Conservation (phyloP, 2,888 invertebrate species). For the Acanthosepion lycidas region DNA sequence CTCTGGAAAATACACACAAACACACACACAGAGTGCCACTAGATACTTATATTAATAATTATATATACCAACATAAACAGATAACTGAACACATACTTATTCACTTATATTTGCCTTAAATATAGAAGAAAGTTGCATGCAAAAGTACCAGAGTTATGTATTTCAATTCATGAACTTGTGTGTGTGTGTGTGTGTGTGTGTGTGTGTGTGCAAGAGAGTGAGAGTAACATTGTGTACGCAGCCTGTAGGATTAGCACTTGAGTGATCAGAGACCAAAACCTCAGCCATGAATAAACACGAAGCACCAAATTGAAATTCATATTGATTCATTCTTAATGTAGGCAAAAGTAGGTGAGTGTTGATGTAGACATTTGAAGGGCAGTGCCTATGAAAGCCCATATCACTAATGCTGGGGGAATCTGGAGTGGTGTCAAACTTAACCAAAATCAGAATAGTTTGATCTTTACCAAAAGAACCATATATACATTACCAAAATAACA, state of each 20-base stretch:
- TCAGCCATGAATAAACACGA: conserved; percentile 12
- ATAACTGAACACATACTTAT: background rate
- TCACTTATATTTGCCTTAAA: background rate
- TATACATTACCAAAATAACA: background rate
- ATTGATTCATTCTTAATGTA: background rate
- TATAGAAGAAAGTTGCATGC: background rate
- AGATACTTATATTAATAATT: background rate
- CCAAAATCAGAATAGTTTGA: background rate
- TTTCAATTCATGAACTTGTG: background rate
- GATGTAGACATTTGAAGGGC: background rate
- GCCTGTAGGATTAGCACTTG: conserved; percentile 6
- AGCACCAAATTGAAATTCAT: background rate
- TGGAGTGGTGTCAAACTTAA: background rate
- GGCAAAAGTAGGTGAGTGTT: conserved; percentile 17
- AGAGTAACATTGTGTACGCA: too few species aligned
- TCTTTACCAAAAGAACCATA: background rate
- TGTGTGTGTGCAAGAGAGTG: background rate
- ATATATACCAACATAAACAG: background rate
- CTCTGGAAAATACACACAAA: background rate
- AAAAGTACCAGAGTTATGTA: background rate
- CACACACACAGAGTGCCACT: background rate
- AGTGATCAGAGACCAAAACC: conserved; percentile 33
- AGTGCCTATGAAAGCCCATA: background rate
- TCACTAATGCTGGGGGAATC: background rate
- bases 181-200: background rate